Evolutionary conservation across 2,113 vertebrate genomes (phyloP).

Genomic region (Carlito syrichta): DNA sequence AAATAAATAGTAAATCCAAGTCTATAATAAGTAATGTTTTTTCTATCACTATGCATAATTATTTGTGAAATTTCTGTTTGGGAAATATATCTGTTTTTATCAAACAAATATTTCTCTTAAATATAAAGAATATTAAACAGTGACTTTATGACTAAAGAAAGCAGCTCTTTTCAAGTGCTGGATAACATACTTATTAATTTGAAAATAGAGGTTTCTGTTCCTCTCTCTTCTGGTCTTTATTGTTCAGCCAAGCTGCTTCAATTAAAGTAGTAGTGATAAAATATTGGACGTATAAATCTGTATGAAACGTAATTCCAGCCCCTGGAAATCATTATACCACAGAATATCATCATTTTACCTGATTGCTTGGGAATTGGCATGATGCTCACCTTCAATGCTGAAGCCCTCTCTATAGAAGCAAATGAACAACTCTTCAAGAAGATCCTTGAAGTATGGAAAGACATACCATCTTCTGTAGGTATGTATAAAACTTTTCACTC

Average conservation of each 20-base stretch:
- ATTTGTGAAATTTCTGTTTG: conserved; percentile 61
- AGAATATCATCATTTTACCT: conserved; percentile 96
- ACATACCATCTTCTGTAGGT: conserved; percentile 96
- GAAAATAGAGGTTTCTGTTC: conserved; percentile 70
- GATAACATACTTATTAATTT: conserved; percentile 35
- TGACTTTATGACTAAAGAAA: conserved; percentile 41
- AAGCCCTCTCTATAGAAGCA: conserved; percentile 94
- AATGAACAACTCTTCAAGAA: conserved; percentile 96
- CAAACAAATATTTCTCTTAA: conserved; percentile 39
- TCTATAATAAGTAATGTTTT: conserved; percentile 46
- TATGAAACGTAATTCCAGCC: conserved; percentile 83
- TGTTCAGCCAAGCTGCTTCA: conserved; percentile 57
- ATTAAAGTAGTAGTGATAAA: conserved; percentile 64
- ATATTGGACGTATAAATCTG: conserved; percentile 70
- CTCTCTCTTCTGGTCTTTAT: conserved; percentile 58
- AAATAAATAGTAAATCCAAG: conserved; percentile 44
- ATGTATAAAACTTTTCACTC: conserved; percentile 64
- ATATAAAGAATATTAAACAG: conserved; percentile 43
- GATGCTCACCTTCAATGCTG: conserved; percentile 94
- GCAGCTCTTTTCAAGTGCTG: conserved; percentile 41
- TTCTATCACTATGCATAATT: conserved; percentile 14
- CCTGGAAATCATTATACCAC: conserved; percentile 90
- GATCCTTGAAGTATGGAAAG: conserved; percentile 94
- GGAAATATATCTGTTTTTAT: conserved; percentile 59
- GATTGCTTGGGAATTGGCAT: conserved; percentile 93